Evolutionary conservation across 2,888 invertebrate species (phyloP), one percentile per base, ranked within the genome.

Genomic region (Leptinotarsa tumamoca): DNA sequence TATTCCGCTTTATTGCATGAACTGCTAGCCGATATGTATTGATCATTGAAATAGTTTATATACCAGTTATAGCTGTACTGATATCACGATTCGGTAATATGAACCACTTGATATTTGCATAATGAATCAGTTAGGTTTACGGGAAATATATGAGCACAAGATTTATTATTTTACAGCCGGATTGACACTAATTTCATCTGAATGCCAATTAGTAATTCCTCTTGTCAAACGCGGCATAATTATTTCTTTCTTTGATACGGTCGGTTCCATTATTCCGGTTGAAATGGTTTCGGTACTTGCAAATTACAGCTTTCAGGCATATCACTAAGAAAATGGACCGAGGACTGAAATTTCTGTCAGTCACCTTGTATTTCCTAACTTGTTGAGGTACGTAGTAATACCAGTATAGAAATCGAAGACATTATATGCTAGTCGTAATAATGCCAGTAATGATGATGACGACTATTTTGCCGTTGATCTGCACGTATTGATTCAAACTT

Each of bases 151-250:
- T 68, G 54, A 7, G 23, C 2, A 18, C 63, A n/a, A 43, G 33
- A 63, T 68, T 21, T 52, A 68, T 66, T n/a, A 21, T 10, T 52
- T 51, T 14, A 17, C 52, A 54, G n/a, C 27, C 27, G 68, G 33
- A 23, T 68, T 52, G 68, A 51, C 51, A 52, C 68, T 68, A 68
- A 68, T 68, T 68, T 68, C 68, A 68, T 68, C 52, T 68, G 68
- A 52, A 23, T 52, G 10, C 27, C 68, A 68, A 68, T 68, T 68
- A 54, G 17, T 68, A 52, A 54, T 68, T 52, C 52, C 51, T 33
- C 68, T 52, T 68, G 68, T 68, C 68, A 68, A 13, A 52, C 52
- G 52, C n/a, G 13, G 13, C 14, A 68, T 51, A 23, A 68, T 68
- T 68, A 54, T 15, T 21, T 21, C 7, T 21, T 21, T 15, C 17